These are phyloP conservation scores for Papilio demoleus DNA, from an alignment of 2,888 invertebrate species.

Conservation along the genomic window DNA sequence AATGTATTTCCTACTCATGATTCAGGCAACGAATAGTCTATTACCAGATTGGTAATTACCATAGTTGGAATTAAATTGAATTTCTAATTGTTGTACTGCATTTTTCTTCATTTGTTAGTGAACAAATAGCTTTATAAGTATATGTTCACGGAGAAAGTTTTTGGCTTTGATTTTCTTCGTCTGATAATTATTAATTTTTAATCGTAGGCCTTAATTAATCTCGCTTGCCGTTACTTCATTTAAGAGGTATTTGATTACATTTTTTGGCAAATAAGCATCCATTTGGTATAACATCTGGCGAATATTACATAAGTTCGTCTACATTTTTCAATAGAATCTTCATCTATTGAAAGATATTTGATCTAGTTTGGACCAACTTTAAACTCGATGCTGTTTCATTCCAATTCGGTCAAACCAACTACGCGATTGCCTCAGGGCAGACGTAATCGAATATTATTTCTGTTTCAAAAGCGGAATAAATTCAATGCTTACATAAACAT, in stretches of 20 bases:
- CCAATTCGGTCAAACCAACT: conserved; percentile 37
- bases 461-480: conserved; percentile 25
- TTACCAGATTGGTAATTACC: too few relatives aligned
- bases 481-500: conserved; percentile 11
- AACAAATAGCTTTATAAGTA: too few relatives aligned
- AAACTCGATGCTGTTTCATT: conserved; percentile 28
- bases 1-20: too few relatives aligned
- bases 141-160: too few relatives aligned
- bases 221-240: too few relatives aligned
- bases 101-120: too few relatives aligned
- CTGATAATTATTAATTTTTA: too few relatives aligned
- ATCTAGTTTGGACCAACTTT: conserved; percentile 38
- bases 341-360: conserved; percentile 37
- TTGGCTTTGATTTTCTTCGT: too few relatives aligned
- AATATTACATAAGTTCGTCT: conserved; percentile 26
- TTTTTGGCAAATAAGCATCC: background rate
- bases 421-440: conserved; percentile 31
- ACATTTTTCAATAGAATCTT: conserved; percentile 36
- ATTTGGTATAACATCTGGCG: background rate
- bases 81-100: too few relatives aligned
- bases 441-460: conserved; percentile 34
- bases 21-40: too few relatives aligned
- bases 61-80: too few relatives aligned
- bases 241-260: background rate
- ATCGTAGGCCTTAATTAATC: background rate